A percentile compares a stretch with the other conserved stretches of the same genome.
Evolutionary conservation across 2,888 invertebrate species (phyloP).

Genomic region (Melitaea athalia): DNA sequence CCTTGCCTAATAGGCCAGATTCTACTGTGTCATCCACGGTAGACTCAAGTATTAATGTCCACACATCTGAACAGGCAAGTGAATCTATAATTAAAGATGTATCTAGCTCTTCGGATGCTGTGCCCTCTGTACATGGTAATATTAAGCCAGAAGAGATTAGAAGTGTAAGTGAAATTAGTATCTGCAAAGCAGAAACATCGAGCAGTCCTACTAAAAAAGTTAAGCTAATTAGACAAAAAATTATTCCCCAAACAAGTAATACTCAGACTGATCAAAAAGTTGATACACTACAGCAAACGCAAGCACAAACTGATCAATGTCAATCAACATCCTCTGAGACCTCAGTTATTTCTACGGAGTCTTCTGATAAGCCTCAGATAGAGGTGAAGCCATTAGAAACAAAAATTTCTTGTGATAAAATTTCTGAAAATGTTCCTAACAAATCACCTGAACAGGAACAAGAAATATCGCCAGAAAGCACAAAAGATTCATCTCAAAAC

Average conservation of each 20-base stretch:
- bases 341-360: constrained; percentile 46
- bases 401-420: constrained; percentile 15
- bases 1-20: constrained; percentile 69
- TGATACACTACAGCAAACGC: constrained; percentile 42
- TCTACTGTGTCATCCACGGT: constrained; percentile 77
- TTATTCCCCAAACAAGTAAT: constrained; percentile 52
- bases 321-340: constrained; percentile 65
- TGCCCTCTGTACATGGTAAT: constrained; percentile 66
- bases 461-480: constrained; percentile 21
- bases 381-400: constrained; percentile 19
- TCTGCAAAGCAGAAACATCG: constrained; percentile 79
- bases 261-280: constrained; percentile 46
- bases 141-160: constrained; percentile 72
- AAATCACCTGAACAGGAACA: constrained; percentile 11
- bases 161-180: constrained; percentile 75
- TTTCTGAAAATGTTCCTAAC: constrained; percentile 17
- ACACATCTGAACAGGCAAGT: constrained; percentile 53
- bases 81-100: constrained; percentile 72
- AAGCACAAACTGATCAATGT: constrained; percentile 58
- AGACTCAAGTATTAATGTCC: constrained; percentile 59
- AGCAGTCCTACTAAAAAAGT: constrained; percentile 73
- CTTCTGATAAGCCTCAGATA: constrained; percentile 43
- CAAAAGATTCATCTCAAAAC: constrained; percentile 18
- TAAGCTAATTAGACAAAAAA: constrained; percentile 75
- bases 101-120: constrained; percentile 76